These are phyloP conservation scores for Drosophila subquinaria DNA, from an alignment of 2,888 invertebrate genomes.

Conservation along the genomic window DNA sequence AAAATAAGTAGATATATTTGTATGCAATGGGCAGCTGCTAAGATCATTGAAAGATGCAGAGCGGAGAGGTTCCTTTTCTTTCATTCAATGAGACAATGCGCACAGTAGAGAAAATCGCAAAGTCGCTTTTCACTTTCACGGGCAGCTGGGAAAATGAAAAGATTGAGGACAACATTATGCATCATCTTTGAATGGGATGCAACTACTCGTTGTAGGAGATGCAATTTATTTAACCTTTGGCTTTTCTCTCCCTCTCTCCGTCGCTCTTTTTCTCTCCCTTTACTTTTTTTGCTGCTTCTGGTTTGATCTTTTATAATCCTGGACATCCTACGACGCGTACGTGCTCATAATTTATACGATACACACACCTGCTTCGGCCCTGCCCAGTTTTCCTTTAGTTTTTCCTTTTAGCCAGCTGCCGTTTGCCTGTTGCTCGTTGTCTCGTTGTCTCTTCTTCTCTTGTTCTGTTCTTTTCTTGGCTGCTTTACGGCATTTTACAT, in stretches of 20 bases:
- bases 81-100: constrained; percentile 47
- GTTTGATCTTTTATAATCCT: constrained; percentile 69
- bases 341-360: constrained; percentile 73
- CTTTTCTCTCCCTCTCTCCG: constrained; percentile 26
- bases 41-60: constrained; percentile 15
- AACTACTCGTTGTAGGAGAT: constrained; percentile 7
- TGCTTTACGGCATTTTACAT: constrained; percentile 18
- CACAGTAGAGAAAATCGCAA: constrained; percentile 40
- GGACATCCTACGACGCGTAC: constrained; percentile 51
- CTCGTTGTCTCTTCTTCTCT: constrained; percentile 26
- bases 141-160: constrained; percentile 42
- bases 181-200: constrained; percentile 50
- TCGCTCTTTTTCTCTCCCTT: constrained; percentile 1
- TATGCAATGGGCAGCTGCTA: constrained; percentile 43
- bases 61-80: constrained; percentile 8
- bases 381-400: constrained; percentile 39
- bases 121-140: constrained; percentile 49
- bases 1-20: constrained; percentile 11
- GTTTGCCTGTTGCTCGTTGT: constrained; percentile 36
- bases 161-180: constrained; percentile 51
- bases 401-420: constrained; percentile 62
- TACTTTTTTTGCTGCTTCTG: constrained; percentile 26
- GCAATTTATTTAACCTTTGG: constrained; percentile 48
- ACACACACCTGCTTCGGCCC: constrained; percentile 44
- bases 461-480: constrained; percentile 1